phyloP scores from a whole-genome alignment of 2,888 invertebrate species.

The Minunthozetes semirufus region DNA sequence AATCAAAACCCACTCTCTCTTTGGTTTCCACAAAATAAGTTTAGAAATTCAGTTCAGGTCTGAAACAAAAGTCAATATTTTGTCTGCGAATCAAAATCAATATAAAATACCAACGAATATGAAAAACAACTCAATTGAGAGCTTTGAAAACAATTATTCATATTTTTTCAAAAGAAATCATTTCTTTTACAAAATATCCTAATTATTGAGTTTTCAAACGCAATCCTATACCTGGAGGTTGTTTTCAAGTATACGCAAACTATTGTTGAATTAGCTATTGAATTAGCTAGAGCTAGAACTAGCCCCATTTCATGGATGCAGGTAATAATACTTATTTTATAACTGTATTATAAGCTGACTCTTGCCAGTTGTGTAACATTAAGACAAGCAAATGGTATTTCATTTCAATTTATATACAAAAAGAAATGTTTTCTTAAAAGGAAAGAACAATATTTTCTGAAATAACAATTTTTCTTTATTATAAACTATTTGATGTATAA shows the following conservation, averaged over 20 bases:
- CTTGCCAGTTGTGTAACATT: no score
- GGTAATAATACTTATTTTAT: no score
- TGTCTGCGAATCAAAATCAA: neutral
- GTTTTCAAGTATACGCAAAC: no score
- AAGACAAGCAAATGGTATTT: no score
- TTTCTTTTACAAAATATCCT: neutral
- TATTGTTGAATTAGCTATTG: no score
- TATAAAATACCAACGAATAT: neutral
- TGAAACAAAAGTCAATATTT: conserved; percentile 19
- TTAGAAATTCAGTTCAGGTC: neutral
- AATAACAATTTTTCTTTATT: neutral
- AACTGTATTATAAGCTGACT: no score
- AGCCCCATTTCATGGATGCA: no score
- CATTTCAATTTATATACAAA: neutral
- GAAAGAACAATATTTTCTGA: neutral
- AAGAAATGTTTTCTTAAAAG: neutral
- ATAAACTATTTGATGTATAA: neutral
- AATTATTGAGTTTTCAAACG: conserved; percentile 1
- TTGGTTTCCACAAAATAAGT: neutral
- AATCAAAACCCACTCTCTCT: neutral
- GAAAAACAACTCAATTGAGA: neutral
- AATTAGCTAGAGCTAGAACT: no score
- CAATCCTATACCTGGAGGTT: neutral
- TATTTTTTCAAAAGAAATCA: neutral
- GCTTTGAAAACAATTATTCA: neutral